Evolutionary conservation across 2,888 invertebrate genomes (phyloP), one percentile per base, ranked within the genome.

Genomic region (Phortica okadai): DNA sequence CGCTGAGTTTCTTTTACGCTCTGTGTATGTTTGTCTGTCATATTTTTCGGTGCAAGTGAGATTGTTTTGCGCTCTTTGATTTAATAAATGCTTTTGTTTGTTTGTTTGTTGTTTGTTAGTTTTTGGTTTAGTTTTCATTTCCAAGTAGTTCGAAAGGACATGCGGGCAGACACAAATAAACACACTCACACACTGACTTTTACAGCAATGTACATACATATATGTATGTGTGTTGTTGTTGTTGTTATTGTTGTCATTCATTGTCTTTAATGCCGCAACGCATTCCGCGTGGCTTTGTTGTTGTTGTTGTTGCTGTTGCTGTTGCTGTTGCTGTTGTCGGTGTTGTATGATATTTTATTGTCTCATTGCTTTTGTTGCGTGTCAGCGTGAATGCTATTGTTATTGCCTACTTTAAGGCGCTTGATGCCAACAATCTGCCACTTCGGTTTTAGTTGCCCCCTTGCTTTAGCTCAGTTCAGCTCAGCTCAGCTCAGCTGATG

Each of bases 141-240:
- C 42, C n/a, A 44, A 44, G n/a, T 42, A 16, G 67, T 42, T 44
- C n/a, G 44, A 67, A 67, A 67, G 44, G 41, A 67, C 44, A 67
- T 14, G n/a, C 67, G 16, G 7, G 16, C 59, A 3, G 42, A 33
- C 67, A 67, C 14, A 33, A 21, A 21, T 21, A 21, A 21, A 45
- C 45, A n/a, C 66, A 67, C 33, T 67, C 44, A 67, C 58, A 45
- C 10, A 45, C 50, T 2, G 10, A 50, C 50, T 3, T 6, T 3
- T 11, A 14, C 50, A 11, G 6, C 50, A 50, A 50, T 50, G 2
- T 50, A 21, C 21, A 21, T 21, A 21, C 21, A 21, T 21, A 11
- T 50, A 6, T 50, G 8, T 50, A 6, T 50, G 41, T 11, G 6
- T 11, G 8, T 33, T 58, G n/a, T 11, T 58, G 11, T 11, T 21